These are phyloP conservation scores for Spisula subtruncata DNA, from an alignment of 2,888 invertebrate species.

Conservation along the genomic window DNA sequence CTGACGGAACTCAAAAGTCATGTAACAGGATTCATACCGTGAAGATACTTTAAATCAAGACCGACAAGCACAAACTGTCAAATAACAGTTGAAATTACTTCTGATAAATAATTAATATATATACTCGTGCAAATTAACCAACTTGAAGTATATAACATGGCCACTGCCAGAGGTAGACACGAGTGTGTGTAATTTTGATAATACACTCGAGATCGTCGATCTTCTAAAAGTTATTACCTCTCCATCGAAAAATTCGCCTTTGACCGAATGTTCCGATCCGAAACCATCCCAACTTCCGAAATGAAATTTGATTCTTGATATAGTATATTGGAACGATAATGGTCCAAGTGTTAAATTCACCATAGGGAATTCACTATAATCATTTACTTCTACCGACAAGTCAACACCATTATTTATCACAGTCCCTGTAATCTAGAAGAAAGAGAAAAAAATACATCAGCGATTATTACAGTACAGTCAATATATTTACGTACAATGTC, in stretches of 20 bases:
- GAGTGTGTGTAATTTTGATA: too few species aligned
- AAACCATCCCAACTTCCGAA: slow-evolving; percentile 93
- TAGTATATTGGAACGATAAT: slow-evolving; percentile 97
- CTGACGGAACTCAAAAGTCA: too few species aligned
- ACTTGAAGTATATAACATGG: too few species aligned
- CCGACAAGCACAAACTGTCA: too few species aligned
- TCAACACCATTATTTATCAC: slow-evolving; percentile 98
- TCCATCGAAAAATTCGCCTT: slow-evolving; percentile 98
- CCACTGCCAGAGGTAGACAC: too few species aligned
- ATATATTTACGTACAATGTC: not conserved
- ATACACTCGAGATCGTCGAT: too few species aligned
- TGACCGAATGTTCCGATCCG: slow-evolving; percentile 99
- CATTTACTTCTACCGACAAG: slow-evolving; percentile 90
- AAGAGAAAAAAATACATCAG: not conserved
- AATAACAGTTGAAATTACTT: too few species aligned
- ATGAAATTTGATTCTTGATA: slow-evolving; percentile 95
- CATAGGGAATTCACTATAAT: slow-evolving; percentile 41
- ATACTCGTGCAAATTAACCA: too few species aligned
- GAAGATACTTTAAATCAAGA: too few species aligned
- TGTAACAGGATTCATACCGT: too few species aligned
- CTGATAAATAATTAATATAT: too few species aligned
- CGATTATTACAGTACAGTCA: not conserved
- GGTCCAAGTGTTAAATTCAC: slow-evolving; percentile 96
- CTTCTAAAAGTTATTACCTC: slow-evolving; percentile 91
- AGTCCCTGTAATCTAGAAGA: slow-evolving; percentile 93